These are phyloP conservation scores for Procambarus virginalis DNA, from an alignment of 1,140 invertebrate genomes.

Conservation along the genomic window DNA sequence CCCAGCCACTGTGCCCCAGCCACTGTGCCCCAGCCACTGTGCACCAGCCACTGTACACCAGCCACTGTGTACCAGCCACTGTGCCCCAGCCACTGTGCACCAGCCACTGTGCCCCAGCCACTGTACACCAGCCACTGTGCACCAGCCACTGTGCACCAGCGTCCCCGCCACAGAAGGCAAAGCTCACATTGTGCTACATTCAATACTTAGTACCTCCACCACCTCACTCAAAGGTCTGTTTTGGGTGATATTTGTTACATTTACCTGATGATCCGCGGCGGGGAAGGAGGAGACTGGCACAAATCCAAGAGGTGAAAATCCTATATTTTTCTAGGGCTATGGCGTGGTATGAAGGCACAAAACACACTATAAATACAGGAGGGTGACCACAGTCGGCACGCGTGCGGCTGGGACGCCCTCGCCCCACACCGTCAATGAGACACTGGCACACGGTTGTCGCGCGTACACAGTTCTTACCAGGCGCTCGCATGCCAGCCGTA, in stretches of 20 bases:
- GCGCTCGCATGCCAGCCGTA: constrained; percentile 10
- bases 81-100: too few species aligned
- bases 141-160: too few species aligned
- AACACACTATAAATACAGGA: constrained; percentile 8
- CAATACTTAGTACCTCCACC: not conserved
- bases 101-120: too few species aligned
- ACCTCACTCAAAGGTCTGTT: not conserved
- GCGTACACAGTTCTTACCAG: constrained; percentile 26
- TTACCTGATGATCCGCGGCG: not conserved
- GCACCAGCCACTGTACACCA: too few species aligned
- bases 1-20: too few species aligned
- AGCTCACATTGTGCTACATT: too few species aligned
- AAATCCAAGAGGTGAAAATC: constrained; percentile 18
- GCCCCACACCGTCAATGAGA: constrained; percentile 28
- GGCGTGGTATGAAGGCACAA: constrained; percentile 19
- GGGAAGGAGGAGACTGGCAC: not conserved
- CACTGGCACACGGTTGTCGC: not conserved
- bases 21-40: too few species aligned
- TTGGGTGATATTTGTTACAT: not conserved
- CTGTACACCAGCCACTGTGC: too few species aligned
- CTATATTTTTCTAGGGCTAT: not conserved
- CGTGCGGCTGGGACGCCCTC: constrained; percentile 1
- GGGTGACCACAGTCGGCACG: constrained; percentile 1
- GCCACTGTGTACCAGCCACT: too few species aligned
- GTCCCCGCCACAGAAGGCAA: too few species aligned